Evolutionary conservation across 2,888 invertebrate species (phyloP), one percentile per base, ranked within the genome.

Genomic region (Azorinus chamasolen): DNA sequence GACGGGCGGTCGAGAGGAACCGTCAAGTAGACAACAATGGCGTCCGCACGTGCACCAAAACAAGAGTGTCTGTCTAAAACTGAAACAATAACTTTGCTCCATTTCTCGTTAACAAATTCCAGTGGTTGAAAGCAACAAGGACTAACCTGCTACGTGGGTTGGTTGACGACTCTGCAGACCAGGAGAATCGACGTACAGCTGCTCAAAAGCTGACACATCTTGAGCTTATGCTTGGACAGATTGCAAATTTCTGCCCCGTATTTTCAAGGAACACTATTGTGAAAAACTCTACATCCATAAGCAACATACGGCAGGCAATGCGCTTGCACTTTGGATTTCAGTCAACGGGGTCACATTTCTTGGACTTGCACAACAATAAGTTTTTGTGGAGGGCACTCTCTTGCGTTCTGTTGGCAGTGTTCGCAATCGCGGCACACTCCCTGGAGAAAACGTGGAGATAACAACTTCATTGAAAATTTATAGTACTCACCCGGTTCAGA

Each of bases 401-500:
- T 58, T 73, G 8, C 41, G 37, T 1, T 8, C 24, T 5, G 55
- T 61, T 59, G 62, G 72, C 6, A 53, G 58, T 24, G 69, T 78
- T 24, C 25, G 54, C 2, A 80, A 83, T 27, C 68, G 69, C 48
- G 76, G 76, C 2, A 73, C 72, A 53, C n/a, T 54, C 37, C 32
- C 75, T 57, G 45, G 51, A 51, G 51, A 27, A 3, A 70, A 73
- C 48, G 73, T 70, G 32, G 78, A 72, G 59, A 12, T 79, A 1
- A 53, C 83, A 0, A 77, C 83, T n/a, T 50, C 84, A 1, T 25
- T 85, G 1, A 80, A 86, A 65, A 55, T 32, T 81, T 0, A 51
- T 83, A 1, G 72, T 74, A 4, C 41, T 82, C 1, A 80, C 77
- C 2, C 83, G 84, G 83, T 62, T 86, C 1, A 45, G 77, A 32